phyloP scores from a whole-genome alignment of 2,113 vertebrate species.

The Climacteris rufus region DNA sequence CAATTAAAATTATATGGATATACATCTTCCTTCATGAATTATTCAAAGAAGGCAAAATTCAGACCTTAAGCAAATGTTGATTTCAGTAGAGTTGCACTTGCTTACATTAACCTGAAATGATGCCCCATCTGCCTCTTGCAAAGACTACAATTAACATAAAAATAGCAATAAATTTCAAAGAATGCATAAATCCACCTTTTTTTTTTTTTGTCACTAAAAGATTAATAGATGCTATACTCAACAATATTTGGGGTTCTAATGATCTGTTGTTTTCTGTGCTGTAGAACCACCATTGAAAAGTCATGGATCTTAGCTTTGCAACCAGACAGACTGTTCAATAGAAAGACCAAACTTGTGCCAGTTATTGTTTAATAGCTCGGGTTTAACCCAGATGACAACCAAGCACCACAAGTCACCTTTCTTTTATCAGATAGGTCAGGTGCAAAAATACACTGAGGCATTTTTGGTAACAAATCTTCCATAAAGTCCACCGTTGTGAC shows the following conservation, averaged over 20 bases:
- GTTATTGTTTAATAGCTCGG: neutral
- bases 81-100: neutral
- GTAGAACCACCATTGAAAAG: neutral
- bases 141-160: neutral
- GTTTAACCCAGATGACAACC: neutral
- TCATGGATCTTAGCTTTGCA: neutral
- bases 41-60: neutral
- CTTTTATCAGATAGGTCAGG: neutral
- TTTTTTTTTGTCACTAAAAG: neutral
- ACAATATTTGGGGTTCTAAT: neutral
- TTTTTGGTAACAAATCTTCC: neutral
- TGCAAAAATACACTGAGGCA: neutral
- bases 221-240: neutral
- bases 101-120: neutral
- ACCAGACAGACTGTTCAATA: neutral
- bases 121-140: neutral
- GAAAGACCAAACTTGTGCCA: neutral
- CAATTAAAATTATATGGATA: neutral
- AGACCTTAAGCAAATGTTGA: neutral
- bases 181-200: neutral
- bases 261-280: neutral
- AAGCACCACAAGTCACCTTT: neutral
- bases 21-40: neutral
- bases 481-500: neutral
- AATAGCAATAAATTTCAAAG: neutral